Evolutionary conservation across 2,113 vertebrate species (phyloP), one percentile per base, ranked within the genome.

Genomic region (Phrynosoma blainvillii): DNA sequence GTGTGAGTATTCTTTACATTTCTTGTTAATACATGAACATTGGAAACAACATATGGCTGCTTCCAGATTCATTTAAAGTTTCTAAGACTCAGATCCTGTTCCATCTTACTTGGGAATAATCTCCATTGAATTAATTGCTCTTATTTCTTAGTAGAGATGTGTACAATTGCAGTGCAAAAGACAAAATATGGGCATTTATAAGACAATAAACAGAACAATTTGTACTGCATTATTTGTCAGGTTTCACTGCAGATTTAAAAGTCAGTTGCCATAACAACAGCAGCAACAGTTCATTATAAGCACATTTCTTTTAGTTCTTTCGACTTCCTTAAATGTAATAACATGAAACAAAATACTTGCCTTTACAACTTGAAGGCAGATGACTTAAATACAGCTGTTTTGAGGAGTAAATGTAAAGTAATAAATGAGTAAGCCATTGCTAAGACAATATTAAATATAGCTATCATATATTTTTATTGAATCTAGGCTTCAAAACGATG

Each of bases 251-350:
- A 89, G 87, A 84, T 93, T 93, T 25, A 79, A 82, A 94, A 94
- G 94, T 94, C 85, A 91, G 93, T 95, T 95, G 89, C 90, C 89
- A 86, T 94, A 95, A 93, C 92, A 93, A 95, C 93, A 95, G 87
- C 52, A 90, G 87, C 86, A 95, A 95, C 36, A 84, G 89, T 93
- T 94, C 92, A 92, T 92, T 95, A 93, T 32, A 92, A 94, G 92
- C 23, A 25, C 68, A 84, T 82, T 91, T 88, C 81, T 81, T 0
- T 77, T 89, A 91, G 92, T 90, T 92, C 81, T 89, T 92, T 82
- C 80, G 84, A 90, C 84, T 91, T 87, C 91, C 90, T 91, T 95
- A 95, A 94, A 90, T 82, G 89, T 0, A 95, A 75, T 36, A 95
- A 89, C 85, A 92, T 79, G 65, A 92, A 76, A 89, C 73, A 90